A percentile compares a stretch with the other conserved stretches of the same genome.
Conservation (phyloP, 1,140 invertebrate genomes). For the Druon quercuslanigerum region DNA sequence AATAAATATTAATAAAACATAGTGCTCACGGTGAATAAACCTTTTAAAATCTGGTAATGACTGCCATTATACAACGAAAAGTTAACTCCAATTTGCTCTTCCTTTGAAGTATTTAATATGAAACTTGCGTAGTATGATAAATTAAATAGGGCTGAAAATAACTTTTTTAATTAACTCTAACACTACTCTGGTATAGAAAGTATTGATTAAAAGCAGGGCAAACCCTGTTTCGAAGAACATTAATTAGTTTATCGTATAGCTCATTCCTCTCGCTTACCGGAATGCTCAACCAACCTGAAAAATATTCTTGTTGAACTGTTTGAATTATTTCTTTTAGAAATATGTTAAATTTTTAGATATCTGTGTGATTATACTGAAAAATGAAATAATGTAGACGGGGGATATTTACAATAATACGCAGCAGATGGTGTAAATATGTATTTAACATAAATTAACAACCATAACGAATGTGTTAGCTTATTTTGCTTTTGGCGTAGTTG, state of each 20-base stretch:
- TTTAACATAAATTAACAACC: constrained; percentile 63
- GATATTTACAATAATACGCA: constrained; percentile 56
- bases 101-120: not conserved
- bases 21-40: no score
- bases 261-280: not conserved
- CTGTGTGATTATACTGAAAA: not conserved
- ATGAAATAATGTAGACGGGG: not conserved
- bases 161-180: constrained; percentile 31
- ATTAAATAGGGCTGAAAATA: constrained; percentile 6
- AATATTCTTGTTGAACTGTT: constrained; percentile 13
- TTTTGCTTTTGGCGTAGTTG: constrained; percentile 42
- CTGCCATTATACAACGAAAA: no score
- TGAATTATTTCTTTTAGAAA: not conserved
- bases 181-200: not conserved
- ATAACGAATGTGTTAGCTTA: constrained; percentile 51
- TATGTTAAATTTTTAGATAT: constrained; percentile 14
- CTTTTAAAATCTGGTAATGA: no score
- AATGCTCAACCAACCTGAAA: constrained; percentile 20
- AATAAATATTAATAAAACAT: no score
- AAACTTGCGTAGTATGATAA: not conserved
- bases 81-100: no score
- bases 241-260: constrained; percentile 26
- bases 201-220: constrained; percentile 17
- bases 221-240: constrained; percentile 20
- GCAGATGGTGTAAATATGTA: constrained; percentile 56